Evolutionary conservation across 2,888 invertebrate species (phyloP).

Genomic region (Xestia ashworthii): DNA sequence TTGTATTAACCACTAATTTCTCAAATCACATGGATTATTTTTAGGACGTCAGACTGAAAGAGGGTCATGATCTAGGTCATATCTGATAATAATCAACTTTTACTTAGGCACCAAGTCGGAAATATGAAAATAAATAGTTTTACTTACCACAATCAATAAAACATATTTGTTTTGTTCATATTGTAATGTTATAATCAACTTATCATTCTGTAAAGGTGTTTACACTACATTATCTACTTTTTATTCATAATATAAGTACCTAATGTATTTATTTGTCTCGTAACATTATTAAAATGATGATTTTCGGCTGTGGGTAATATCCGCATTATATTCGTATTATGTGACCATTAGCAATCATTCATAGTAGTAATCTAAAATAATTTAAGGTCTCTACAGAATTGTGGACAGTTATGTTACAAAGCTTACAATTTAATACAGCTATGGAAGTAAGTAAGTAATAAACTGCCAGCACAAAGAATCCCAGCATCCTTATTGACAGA

Average conservation of each 20-base stretch:
- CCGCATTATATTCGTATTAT: neutral
- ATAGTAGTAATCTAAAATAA: neutral
- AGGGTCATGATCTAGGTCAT: too few relatives aligned
- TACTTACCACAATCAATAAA: neutral
- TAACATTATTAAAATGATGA: neutral
- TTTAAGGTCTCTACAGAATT: neutral
- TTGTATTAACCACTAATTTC: neutral
- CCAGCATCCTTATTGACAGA: conserved; percentile 29
- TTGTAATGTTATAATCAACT: neutral
- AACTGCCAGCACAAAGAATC: conserved; percentile 19
- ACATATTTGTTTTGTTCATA: neutral
- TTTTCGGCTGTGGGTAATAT: neutral
- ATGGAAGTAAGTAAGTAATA: neutral
- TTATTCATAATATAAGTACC: neutral
- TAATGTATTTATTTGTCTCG: neutral
- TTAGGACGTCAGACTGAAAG: neutral
- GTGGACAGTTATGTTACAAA: conserved; percentile 1
- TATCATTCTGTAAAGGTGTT: neutral
- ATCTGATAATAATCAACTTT: neutral
- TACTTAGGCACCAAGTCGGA: neutral
- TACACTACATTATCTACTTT: neutral
- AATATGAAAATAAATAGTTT: neutral
- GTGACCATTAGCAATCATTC: neutral
- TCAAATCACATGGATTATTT: neutral
- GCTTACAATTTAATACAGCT: neutral